A percentile compares a stretch with the other conserved stretches of the same genome.
Conservation (phyloP, 1,140 invertebrate genomes). For the Drosophila takahashii region DNA sequence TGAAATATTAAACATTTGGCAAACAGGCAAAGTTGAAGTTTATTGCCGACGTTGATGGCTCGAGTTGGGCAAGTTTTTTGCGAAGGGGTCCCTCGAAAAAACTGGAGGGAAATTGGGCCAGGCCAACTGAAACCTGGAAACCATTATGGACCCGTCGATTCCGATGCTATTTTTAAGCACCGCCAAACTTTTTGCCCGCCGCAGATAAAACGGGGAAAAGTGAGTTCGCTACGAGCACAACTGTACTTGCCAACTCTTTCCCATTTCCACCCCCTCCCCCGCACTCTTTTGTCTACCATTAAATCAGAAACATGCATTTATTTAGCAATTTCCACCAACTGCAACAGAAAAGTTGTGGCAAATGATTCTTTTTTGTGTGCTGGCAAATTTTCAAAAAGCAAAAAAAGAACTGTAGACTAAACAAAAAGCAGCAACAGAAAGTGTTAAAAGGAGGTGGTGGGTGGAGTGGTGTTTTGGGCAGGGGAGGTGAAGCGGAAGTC, state of each 20-base stretch:
- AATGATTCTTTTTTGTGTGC: conserved; percentile 40
- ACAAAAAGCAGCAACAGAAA: conserved; percentile 53
- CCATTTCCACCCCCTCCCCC: neutral
- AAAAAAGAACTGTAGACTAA: conserved; percentile 41
- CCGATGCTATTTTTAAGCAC: conserved; percentile 41
- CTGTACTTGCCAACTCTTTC: conserved; percentile 39
- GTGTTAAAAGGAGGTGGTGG: conserved; percentile 43
- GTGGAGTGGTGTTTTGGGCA: neutral
- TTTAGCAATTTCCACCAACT: conserved; percentile 74
- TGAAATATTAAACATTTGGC: conserved; percentile 79
- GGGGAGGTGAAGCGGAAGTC: conserved; percentile 54
- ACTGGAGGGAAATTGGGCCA: conserved; percentile 25
- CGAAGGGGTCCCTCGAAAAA: conserved; percentile 21
- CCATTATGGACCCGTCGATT: conserved; percentile 38
- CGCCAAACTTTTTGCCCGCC: conserved; percentile 36
- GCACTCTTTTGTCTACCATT: conserved; percentile 41
- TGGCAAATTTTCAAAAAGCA: conserved; percentile 73
- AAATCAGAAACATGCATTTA: conserved; percentile 83
- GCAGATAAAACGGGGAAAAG: conserved; percentile 34
- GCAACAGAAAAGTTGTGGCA: conserved; percentile 41
- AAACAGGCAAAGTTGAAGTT: conserved; percentile 74
- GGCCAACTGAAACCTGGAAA: conserved; percentile 40
- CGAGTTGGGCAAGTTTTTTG: conserved; percentile 22
- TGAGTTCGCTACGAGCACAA: conserved; percentile 16
- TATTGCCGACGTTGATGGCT: conserved; percentile 60